Conservation (phyloP, 2,888 invertebrate genomes). For the Cremastinae sp. region DNA sequence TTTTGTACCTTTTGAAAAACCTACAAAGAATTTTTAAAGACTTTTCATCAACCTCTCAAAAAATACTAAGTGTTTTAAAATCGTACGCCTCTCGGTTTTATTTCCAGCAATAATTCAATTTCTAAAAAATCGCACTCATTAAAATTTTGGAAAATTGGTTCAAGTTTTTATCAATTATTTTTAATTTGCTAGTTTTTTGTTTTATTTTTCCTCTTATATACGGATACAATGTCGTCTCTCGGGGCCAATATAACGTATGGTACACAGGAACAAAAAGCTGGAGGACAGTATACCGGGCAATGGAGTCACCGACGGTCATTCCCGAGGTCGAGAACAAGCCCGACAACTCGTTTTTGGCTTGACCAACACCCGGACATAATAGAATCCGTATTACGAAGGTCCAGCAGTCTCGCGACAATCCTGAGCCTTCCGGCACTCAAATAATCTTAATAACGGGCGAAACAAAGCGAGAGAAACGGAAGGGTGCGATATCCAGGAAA, state of each 20-base stretch:
- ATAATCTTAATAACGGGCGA: conserved; percentile 34
- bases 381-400: conserved; percentile 38
- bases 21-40: too few species aligned
- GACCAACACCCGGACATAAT: conserved; percentile 26
- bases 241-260: too few species aligned
- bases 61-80: too few species aligned
- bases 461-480: conserved; percentile 25
- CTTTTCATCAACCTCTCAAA: too few species aligned
- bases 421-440: conserved; percentile 22
- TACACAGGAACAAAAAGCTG: neutral
- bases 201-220: too few species aligned
- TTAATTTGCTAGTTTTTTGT: too few species aligned
- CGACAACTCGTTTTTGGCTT: conserved; percentile 31
- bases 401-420: conserved; percentile 13
- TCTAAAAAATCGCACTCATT: too few species aligned
- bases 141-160: too few species aligned
- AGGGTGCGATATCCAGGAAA: conserved; percentile 1
- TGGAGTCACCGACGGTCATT: neutral
- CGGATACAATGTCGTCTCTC: neutral
- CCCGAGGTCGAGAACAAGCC: conserved; percentile 29
- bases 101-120: too few species aligned
- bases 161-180: too few species aligned
- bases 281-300: neutral
- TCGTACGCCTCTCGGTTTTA: too few species aligned
- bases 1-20: conserved; percentile 17